phyloP scores from a whole-genome alignment of 1,140 invertebrate species.

The Drosophila dunni region DNA sequence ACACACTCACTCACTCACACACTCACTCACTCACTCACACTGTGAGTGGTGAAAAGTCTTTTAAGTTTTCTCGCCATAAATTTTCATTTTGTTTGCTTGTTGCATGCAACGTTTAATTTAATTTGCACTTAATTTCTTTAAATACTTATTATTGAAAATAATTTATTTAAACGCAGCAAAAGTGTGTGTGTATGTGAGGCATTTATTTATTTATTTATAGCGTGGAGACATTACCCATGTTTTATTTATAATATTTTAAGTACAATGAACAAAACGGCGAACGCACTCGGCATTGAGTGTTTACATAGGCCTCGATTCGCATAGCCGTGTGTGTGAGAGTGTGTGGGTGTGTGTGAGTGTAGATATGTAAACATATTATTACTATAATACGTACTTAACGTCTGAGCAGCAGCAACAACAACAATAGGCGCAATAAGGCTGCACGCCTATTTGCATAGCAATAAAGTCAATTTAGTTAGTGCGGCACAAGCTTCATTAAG shows the following conservation, averaged over 20 bases:
- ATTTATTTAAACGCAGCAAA: slow-evolving; percentile 67
- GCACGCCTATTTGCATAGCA: slow-evolving; percentile 73
- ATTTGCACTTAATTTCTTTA: slow-evolving; percentile 70
- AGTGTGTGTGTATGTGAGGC: slow-evolving; percentile 16
- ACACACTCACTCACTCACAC: not conserved
- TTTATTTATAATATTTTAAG: slow-evolving; percentile 77
- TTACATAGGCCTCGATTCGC: slow-evolving; percentile 42
- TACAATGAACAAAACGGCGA: slow-evolving; percentile 53
- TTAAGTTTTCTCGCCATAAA: slow-evolving; percentile 44
- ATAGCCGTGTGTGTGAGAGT: not conserved
- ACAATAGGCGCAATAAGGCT: slow-evolving; percentile 17
- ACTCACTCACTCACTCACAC: not conserved
- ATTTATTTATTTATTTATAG: slow-evolving; percentile 50
- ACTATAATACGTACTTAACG: slow-evolving; percentile 74
- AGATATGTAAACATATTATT: slow-evolving; percentile 68
- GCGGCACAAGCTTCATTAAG: slow-evolving; percentile 69
- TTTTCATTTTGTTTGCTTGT: slow-evolving; percentile 34
- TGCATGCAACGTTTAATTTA: slow-evolving; percentile 68
- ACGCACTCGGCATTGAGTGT: slow-evolving; percentile 59
- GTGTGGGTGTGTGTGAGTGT: slow-evolving; percentile 9
- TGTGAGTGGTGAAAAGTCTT: slow-evolving; percentile 24
- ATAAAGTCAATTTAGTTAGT: slow-evolving; percentile 80
- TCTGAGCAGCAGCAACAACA: slow-evolving; percentile 22
- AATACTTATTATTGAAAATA: slow-evolving; percentile 64
- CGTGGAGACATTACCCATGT: slow-evolving; percentile 55